Evolutionary conservation across 2,888 invertebrate species (phyloP), one percentile per base, ranked within the genome.

Genomic region (Thalpophila matura): DNA sequence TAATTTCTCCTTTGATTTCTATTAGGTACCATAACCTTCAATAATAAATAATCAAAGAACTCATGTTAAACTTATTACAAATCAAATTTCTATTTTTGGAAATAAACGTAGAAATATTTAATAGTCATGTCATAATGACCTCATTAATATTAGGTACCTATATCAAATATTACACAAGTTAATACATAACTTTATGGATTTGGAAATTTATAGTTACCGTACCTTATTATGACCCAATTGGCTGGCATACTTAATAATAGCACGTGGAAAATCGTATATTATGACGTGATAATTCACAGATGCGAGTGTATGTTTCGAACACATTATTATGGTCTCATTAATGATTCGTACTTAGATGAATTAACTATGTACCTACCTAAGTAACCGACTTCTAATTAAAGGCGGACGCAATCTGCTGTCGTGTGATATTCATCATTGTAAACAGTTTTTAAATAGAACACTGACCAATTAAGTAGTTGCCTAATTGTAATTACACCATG

Each of bases 391-490:
- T 9, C 2, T 24, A 57, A 45, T 29, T 27, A 35, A 45, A 22
- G 12, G 5, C 10, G 3, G 26, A 49, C 42, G 64, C 46, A 64
- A 64, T 38, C 57, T 27, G 35, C 49, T 27, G 35, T 45, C 10
- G 29, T 31, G 27, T 50, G 20, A 46, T 50, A 37, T 49, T 24
- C 54, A 54, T 60, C 61, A 40, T 43, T 40, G 50, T 54, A 59
- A 54, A 38, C 18, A 33, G 24, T 50, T 31, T 58, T 59, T 33
- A 65, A 61, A 51, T 46, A 53, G 57, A 43, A 62, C 50, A 40
- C 26, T 35, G 31, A 31, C 33, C 29, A 58, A 68, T 71, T 69
- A 54, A 33, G 51, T 14, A 12, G 49, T 68, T 65, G 37, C 58
- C 26, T 33, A 49, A 74, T 56, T 6, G 12, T 53, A 56, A 61